These are phyloP conservation scores for Cynopterus brachyotis DNA, from an alignment of 2,113 vertebrate genomes.

Conservation along the genomic window DNA sequence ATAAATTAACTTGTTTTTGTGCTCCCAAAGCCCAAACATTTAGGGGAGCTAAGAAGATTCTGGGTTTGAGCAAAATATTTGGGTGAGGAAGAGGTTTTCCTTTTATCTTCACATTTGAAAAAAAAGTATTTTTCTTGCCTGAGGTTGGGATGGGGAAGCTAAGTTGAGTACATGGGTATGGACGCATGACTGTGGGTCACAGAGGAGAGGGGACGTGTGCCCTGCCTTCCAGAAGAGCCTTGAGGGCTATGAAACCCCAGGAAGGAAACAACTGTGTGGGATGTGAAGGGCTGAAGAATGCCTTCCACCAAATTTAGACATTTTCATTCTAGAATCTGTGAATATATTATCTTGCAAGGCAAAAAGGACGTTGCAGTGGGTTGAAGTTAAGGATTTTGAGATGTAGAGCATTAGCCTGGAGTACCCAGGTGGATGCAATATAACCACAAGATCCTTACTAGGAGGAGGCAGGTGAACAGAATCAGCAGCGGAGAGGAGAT, in stretches of 20 bases:
- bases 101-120: background rate
- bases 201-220: background rate
- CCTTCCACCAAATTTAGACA: background rate
- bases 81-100: background rate
- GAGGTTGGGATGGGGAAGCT: background rate
- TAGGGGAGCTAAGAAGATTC: background rate
- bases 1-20: background rate
- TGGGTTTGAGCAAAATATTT: background rate
- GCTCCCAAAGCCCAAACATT: background rate
- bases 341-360: background rate
- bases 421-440: background rate
- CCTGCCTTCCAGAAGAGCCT: background rate
- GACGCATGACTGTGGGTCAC: background rate
- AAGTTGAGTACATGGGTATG: too few relatives aligned
- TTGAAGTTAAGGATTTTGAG: background rate
- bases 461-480: background rate
- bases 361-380: background rate
- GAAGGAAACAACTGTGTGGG: background rate
- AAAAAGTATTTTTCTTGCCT: background rate
- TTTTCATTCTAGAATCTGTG: background rate
- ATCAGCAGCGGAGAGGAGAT: too few relatives aligned
- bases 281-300: background rate
- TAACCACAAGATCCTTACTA: rapidly evolving
- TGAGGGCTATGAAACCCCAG: background rate
- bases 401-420: background rate